These are phyloP conservation scores for Eupithecia insigniata DNA, from an alignment of 2,888 invertebrate genomes.

Conservation along the genomic window DNA sequence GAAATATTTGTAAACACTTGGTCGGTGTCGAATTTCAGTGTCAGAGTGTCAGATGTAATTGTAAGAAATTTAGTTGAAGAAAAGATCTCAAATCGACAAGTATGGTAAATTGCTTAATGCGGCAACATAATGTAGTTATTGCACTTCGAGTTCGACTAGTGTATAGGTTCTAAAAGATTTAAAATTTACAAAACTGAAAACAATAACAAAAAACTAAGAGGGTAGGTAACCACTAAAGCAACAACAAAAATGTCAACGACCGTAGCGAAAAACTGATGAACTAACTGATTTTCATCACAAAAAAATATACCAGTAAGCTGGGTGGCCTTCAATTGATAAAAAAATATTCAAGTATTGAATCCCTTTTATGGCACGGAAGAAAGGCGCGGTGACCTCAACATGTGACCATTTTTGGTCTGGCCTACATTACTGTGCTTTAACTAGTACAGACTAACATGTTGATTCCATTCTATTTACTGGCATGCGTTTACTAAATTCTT, in stretches of 20 bases:
- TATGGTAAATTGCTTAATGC: too few species aligned
- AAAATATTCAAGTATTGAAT: slow-evolving; percentile 18
- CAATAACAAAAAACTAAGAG: background rate
- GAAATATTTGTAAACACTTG: too few species aligned
- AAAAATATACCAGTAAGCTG: background rate
- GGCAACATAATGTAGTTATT: too few species aligned
- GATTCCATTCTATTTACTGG: background rate
- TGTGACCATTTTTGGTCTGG: slow-evolving; percentile 14
- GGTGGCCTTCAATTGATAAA: slow-evolving; percentile 11
- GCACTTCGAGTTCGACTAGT: too few species aligned
- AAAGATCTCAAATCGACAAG: too few species aligned
- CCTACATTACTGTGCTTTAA: background rate
- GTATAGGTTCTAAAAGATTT: too few species aligned
- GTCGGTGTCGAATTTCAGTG: too few species aligned
- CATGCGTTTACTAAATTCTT: background rate
- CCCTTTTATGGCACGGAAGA: slow-evolving; percentile 25
- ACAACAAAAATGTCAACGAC: background rate
- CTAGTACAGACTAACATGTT: background rate
- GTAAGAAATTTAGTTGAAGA: too few species aligned
- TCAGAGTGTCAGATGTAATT: too few species aligned
- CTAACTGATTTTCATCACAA: background rate
- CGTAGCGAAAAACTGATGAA: background rate
- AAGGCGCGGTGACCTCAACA: slow-evolving; percentile 14
- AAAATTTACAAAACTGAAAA: too few species aligned
- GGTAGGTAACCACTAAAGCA: background rate